Evolutionary conservation across 2,797 vertebrate genomes (phyloP).

Genomic region (Tachyglossus aculeatus): DNA sequence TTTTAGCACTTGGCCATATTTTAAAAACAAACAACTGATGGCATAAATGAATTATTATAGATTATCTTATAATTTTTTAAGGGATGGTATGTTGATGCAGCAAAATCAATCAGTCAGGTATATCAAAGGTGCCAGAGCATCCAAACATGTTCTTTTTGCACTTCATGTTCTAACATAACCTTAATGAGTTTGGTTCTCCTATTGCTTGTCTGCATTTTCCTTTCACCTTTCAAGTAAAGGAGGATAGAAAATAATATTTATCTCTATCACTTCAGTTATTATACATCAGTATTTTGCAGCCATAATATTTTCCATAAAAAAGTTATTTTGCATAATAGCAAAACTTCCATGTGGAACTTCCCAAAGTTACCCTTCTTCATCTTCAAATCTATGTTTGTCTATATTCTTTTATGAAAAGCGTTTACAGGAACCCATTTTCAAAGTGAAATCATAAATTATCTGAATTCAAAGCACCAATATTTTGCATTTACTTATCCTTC

Average conservation of each 20-base stretch:
- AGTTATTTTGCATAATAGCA: no score
- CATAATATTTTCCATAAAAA: not conserved
- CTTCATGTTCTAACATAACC: not conserved
- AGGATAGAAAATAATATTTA: not conserved
- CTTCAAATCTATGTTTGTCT: no score
- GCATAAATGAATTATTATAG: not conserved
- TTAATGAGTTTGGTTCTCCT: not conserved
- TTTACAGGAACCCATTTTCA: no score
- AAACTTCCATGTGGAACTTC: no score
- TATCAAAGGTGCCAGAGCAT: not conserved
- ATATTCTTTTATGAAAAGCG: no score
- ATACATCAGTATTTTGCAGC: not conserved
- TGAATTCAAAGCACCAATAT: no score
- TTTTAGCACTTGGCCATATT: not conserved
- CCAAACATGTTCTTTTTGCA: not conserved
- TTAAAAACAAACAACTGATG: not conserved
- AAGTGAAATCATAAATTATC: no score
- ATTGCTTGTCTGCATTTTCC: not conserved
- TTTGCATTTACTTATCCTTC: no score
- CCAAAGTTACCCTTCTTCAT: no score
- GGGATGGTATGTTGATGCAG: not conserved
- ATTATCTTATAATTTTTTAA: not conserved
- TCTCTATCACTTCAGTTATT: not conserved
- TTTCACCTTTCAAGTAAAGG: not conserved
- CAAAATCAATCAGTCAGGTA: not conserved